Evolutionary conservation across 2,113 vertebrate species (phyloP), one percentile per base, ranked within the genome.

Genomic region (Crotalus horridus): DNA sequence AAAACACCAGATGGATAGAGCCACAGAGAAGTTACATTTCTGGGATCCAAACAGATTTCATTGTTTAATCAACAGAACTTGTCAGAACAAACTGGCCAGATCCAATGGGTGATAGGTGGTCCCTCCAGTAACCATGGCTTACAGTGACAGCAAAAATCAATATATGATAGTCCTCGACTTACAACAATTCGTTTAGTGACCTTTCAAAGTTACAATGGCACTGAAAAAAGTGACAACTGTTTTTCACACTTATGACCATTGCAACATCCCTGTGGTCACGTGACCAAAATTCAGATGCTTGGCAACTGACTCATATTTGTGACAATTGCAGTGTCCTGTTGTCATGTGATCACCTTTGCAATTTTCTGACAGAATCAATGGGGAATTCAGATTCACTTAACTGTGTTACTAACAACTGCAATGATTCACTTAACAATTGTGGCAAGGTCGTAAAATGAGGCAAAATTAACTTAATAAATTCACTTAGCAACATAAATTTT

Each of bases 81-180:
- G 17, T 43, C 33, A 43, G 74, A 43, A 8, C 33, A 81, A 81
- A 81, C 3, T 81, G 74, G 17, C 20, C 3, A 43, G 74, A 43
- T 81, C 7, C 74, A 9, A 39, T 81, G 17, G 74, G 33, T 0
- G 3, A 81, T 3, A 43, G 74, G 15, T 81, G 6, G 7, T 43
- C 17, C 74, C 17, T 23, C 33, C 39, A 43, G 33, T 81, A 81
- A 43, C 74, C 7, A 10, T 21, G 74, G 3, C 33, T 7, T 81
- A 43, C 7, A 39, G 33, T 43, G 33, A 39, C 17, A 81, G 92
- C 53, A 87, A 95, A 95, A 95, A 96, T 94, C 95, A 94, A 88
- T 95, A 93, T 0, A 39, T 56, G 54, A 6, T 81, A 69, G 61
- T 12, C 13, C 29, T 64, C 13, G 29, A 69, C 2, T 69, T 33